Evolutionary conservation across 2,797 vertebrate species (phyloP), one percentile per base, ranked within the genome.

Genomic region (Corythornis leucogaster): DNA sequence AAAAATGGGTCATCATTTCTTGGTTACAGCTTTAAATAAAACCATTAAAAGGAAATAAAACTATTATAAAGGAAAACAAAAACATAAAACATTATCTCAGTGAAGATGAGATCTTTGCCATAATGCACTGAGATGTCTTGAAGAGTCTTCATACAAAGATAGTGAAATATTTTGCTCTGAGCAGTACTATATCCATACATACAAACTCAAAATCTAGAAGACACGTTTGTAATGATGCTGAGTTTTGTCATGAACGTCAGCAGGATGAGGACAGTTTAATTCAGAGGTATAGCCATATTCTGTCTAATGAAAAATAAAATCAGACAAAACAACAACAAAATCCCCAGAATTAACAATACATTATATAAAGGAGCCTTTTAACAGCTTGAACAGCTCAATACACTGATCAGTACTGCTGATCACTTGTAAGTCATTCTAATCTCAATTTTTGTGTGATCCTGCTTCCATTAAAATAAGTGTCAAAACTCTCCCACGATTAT

Each of bases 131-230:
- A 90, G 75, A 90, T 0, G 6, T 76, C 88, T 91, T 25, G 42
- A 69, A 87, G 85, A 61, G 79, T 51, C 33, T 1, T 93, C 75
- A 38, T 63, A 50, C 1, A 2, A 54, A 51, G 61, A 66, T 2
- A n/a, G 38, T 55, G 55, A 86, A 90, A 91, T 59, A 80, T 88
- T 92, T 74, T 74, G 46, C 59, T 94, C 77, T 81, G 53, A 92
- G 67, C 68, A 82, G 19, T 20, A 61, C 74, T 50, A n/a, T 46
- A 61, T 21, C 61, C 80, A 40, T 71, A 77, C 67, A 76, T 53
- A 59, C 8, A 51, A 94, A 80, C 66, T 43, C 12, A 14, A 79
- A 45, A 30, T 90, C 80, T 75, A 70, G 26, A 45, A 88, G 71
- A 78, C 5, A 77, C 31, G 83, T 75, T 74, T 66, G 64, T n/a